Evolutionary conservation across 1,140 invertebrate species (phyloP).

Genomic region (Drosophila athabasca): DNA sequence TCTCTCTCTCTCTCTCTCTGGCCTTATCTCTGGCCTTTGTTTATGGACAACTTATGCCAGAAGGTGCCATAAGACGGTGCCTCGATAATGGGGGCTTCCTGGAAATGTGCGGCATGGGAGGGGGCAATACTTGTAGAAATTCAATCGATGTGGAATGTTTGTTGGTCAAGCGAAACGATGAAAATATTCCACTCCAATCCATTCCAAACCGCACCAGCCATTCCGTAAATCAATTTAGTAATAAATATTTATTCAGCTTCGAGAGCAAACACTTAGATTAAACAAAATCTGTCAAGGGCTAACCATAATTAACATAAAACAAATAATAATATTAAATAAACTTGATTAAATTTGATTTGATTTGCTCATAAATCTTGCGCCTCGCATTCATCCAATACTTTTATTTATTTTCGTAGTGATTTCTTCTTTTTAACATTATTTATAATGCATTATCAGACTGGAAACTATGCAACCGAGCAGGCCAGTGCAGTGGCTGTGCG

Average conservation of each 20-base stretch:
- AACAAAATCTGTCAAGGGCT: slow-evolving; percentile 48
- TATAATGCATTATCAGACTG: slow-evolving; percentile 59
- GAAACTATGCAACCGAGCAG: slow-evolving; percentile 26
- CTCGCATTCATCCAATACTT: slow-evolving; percentile 11
- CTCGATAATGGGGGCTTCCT: slow-evolving; percentile 40
- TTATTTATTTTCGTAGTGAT: no score
- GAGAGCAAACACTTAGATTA: slow-evolving; percentile 42
- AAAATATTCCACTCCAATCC: slow-evolving; percentile 5
- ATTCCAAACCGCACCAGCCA: not conserved
- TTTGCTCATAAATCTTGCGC: slow-evolving; percentile 63
- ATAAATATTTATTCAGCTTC: slow-evolving; percentile 59
- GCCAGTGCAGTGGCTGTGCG: not conserved
- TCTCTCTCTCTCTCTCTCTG: slow-evolving; percentile 8
- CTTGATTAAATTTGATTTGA: slow-evolving; percentile 55
- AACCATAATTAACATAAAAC: slow-evolving; percentile 72
- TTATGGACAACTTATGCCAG: slow-evolving; percentile 35
- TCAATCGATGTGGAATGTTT: slow-evolving; percentile 9
- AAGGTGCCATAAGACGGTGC: slow-evolving; percentile 31
- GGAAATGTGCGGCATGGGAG: slow-evolving; percentile 9
- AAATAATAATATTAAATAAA: slow-evolving; percentile 59
- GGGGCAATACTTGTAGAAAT: slow-evolving; percentile 19
- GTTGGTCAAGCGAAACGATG: not conserved
- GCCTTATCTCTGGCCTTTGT: slow-evolving; percentile 52
- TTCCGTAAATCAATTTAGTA: slow-evolving; percentile 60
- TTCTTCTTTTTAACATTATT: slow-evolving; percentile 32